A percentile compares a stretch with the other conserved stretches of the same genome.
These are phyloP conservation scores for Holothuria scabra DNA, from an alignment of 53 echinoderm and acorn worm species.

Conservation along the genomic window DNA sequence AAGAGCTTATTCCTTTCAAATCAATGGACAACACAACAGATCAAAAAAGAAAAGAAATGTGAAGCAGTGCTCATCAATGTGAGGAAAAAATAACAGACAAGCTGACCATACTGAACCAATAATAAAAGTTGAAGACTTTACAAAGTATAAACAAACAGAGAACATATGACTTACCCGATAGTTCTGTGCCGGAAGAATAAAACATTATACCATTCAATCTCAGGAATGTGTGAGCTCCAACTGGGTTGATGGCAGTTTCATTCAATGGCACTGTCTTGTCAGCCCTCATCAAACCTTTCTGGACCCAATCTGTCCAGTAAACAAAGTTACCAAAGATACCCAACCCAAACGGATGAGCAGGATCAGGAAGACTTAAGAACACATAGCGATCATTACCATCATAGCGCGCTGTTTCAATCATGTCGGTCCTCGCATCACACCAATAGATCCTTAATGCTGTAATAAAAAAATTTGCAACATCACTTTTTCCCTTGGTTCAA, in stretches of 20 bases:
- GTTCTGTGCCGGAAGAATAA: slow-evolving; percentile 16
- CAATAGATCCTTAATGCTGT: slow-evolving; percentile 69
- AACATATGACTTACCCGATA: background rate
- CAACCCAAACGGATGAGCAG: slow-evolving; percentile 82
- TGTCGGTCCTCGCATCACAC: slow-evolving; percentile 79
- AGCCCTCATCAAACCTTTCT: slow-evolving; percentile 67
- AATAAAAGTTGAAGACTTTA: too few relatives aligned
- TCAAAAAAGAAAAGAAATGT: too few relatives aligned
- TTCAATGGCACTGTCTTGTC: slow-evolving; percentile 50
- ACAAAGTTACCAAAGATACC: slow-evolving; percentile 64
- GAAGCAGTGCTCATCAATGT: too few relatives aligned
- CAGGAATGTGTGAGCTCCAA: slow-evolving; percentile 54
- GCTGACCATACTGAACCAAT: too few relatives aligned
- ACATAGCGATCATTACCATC: slow-evolving; percentile 57
- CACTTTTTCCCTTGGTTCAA: background rate
- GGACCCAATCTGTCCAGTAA: slow-evolving; percentile 93
- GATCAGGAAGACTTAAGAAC: slow-evolving; percentile 46
- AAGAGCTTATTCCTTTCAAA: too few relatives aligned
- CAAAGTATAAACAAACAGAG: too few relatives aligned
- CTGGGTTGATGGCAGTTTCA: slow-evolving; percentile 34
- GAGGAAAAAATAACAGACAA: too few relatives aligned
- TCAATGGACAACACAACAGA: too few relatives aligned
- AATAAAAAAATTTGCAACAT: background rate
- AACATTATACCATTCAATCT: slow-evolving; percentile 62
- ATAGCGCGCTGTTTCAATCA: slow-evolving; percentile 66